Evolutionary conservation across 2,113 vertebrate species (phyloP), one percentile per base, ranked within the genome.

Genomic region (Condylura cristata): DNA sequence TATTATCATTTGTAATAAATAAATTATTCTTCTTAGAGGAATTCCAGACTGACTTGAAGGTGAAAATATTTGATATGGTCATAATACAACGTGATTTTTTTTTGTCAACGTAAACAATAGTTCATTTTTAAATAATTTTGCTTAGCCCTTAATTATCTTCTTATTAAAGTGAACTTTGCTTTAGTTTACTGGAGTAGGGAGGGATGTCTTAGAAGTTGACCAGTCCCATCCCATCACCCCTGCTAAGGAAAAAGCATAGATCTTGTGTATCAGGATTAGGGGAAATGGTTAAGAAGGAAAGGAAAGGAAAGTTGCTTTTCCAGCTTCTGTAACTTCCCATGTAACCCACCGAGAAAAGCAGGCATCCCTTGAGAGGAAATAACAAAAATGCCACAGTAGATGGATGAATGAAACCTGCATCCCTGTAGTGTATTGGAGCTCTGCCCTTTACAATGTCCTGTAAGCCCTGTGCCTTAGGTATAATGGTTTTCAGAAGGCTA

Each of bases 241-340:
- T 32, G 20, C 80, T 84, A 88, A 96, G 86, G 82, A 94, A 84
- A 96, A 96, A 97, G 71, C 96, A 87, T 85, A 32, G 72, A 68
- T 84, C 56, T 93, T 95, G 89, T 93, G 71, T 92, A 61, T 96
- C 32, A 82, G 81, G 72, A 91, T 95, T 91, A 94, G 91, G 96
- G 94, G 96, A 97, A 97, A 97, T 97, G 91, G 89, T 87, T 96
- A 94, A 96, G 91, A 83, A 94, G 96, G 76, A 93, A 85, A 97
- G 96, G 97, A 96, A 97, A 81, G 95, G 86, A 96, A 97, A 96
- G 85, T 91, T 97, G 94, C 97, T 96, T 97, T 96, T 96, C 84
- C 94, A 96, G 96, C 87, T 95, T 95, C 87, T 96, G 58, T 85
- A 72, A 78, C 90, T 97, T 97, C 93, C 94, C 76, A 80, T 89